Evolutionary conservation across 2,113 vertebrate genomes (phyloP), one percentile per base, ranked within the genome.

Genomic region (Syrmaticus mikado): DNA sequence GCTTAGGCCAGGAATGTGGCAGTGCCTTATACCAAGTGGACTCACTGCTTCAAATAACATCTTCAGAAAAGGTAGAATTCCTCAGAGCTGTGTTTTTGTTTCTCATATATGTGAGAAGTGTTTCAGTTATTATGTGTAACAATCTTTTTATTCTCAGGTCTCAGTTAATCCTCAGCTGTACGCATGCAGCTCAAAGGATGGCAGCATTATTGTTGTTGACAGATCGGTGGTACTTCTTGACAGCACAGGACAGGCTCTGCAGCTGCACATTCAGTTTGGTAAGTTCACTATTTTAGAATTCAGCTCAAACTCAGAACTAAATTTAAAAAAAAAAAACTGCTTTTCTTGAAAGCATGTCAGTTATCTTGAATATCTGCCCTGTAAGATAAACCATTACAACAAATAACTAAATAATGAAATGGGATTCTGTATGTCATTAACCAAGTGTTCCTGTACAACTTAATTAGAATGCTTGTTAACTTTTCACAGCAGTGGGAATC

Each of bases 261-360:
- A 98, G 17, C 94, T 99, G 89, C 98, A 98, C n/a, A 45, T 99
- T 78, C 96, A 98, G 85, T 99, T 99, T 96, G 99, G 99, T 99
- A 95, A 97, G 96, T 90, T 32, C 52, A 20, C 46, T 19, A 8
- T 18, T 82, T 58, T 83, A 66, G 41, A 85, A 72, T 87, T 34
- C 46, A 45, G 8, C n/a, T 65, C 34, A 6, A 79, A 87, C 60
- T 48, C 71, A 76, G 64, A 70, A 52, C 14, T 55, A 53, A n/a
- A 41, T 78, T 75, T 58, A 20, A 10, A 48, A 52, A 48, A 50
- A 52, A 76, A 53, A 5, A 1, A 0, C 2, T 8, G 7, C 55
- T 76, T 3, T 10, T 25, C 34, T 93, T 88, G 10, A 62, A 46
- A 55, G 34, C 50, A 16, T 2, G 36, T 16, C 19, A 40, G 60